Conservation (phyloP, 2,888 invertebrate species). For the Pediacus dermestoides region DNA sequence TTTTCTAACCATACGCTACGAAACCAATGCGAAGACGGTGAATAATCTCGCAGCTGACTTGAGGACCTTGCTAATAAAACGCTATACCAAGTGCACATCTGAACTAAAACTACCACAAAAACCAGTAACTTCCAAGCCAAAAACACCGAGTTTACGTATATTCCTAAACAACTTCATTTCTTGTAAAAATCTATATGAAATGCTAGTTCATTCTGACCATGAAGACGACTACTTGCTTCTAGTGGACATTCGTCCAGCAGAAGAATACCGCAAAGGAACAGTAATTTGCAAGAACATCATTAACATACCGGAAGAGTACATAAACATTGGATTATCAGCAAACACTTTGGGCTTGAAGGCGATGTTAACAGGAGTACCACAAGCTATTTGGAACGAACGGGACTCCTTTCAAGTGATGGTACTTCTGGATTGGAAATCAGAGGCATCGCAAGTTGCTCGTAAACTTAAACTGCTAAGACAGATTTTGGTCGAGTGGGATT, state of each 20-base stretch:
- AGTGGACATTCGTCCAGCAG: conserved; percentile 67
- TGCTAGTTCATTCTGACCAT: conserved; percentile 62
- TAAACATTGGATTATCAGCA: conserved; percentile 58
- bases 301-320: conserved; percentile 27
- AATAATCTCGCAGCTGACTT: no score
- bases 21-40: no score
- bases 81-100: no score
- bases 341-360: conserved; percentile 59
- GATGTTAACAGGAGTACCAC: conserved; percentile 48
- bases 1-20: no score
- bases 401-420: conserved; percentile 55
- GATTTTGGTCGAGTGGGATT: conserved; percentile 67
- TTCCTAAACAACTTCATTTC: no score
- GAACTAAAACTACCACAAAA: no score
- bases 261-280: conserved; percentile 54
- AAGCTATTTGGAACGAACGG: conserved; percentile 63
- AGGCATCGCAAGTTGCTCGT: background rate
- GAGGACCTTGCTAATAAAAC: no score
- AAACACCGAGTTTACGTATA: no score
- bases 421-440: background rate
- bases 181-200: no score
- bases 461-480: background rate
- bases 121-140: no score
- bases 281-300: conserved; percentile 25
- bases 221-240: conserved; percentile 62